Conservation (phyloP, 2,113 vertebrate species). For the Romanogobio albipinnatus region DNA sequence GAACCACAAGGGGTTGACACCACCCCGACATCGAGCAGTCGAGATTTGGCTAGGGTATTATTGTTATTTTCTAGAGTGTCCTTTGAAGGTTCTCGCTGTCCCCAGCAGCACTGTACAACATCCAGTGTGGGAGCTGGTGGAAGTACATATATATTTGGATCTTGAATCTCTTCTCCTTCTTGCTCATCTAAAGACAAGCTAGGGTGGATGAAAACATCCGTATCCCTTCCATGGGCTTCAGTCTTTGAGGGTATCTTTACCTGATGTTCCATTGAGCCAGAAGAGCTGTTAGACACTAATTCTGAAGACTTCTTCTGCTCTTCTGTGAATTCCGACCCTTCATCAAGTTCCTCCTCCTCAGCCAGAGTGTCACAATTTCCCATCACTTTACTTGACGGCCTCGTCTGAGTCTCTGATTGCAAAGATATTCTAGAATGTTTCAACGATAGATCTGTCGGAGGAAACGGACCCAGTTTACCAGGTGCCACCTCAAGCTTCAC, state of each 20-base stretch:
- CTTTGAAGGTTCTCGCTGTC: slow-evolving; percentile 39
- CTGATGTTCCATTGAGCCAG: slow-evolving; percentile 5
- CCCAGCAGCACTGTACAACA: slow-evolving; percentile 68
- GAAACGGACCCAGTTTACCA: background rate
- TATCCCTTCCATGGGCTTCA: background rate
- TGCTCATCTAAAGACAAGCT: slow-evolving; percentile 34
- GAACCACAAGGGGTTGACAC: slow-evolving; percentile 43
- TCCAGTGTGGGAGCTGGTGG: slow-evolving; percentile 47
- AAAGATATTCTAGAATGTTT: slow-evolving; percentile 19
- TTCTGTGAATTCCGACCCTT: slow-evolving; percentile 22
- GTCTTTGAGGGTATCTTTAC: background rate
- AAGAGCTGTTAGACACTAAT: background rate
- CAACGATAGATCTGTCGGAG: background rate
- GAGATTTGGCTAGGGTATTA: slow-evolving; percentile 65
- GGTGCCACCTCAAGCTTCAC: background rate
- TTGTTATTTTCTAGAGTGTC: slow-evolving; percentile 67
- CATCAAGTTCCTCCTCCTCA: slow-evolving; percentile 54
- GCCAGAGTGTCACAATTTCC: slow-evolving; percentile 51
- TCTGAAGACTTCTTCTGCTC: background rate
- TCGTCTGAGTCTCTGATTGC: background rate
- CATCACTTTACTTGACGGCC: background rate
- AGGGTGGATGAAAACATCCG: background rate
- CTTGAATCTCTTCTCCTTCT: slow-evolving; percentile 18
- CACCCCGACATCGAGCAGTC: slow-evolving; percentile 32
- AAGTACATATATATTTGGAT: slow-evolving; percentile 35